A percentile compares a stretch with the other conserved stretches of the same genome.
Evolutionary conservation across 2,888 invertebrate genomes (phyloP).

Genomic region (Isoperla grammatica): DNA sequence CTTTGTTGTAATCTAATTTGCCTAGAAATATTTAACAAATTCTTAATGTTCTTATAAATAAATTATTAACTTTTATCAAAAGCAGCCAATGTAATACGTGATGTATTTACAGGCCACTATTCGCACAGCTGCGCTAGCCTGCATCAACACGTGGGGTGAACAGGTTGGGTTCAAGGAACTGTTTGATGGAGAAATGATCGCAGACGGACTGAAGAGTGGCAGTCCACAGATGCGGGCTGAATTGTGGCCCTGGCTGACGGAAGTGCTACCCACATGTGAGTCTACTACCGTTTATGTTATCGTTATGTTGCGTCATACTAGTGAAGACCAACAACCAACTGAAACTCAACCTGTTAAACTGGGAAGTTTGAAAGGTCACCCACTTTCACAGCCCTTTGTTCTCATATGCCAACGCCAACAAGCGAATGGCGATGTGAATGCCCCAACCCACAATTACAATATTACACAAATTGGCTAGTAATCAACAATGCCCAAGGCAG

Average conservation of each 20-base stretch:
- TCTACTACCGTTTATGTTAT: conserved; percentile 19
- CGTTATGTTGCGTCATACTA: not conserved
- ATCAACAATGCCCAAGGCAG: too few species aligned
- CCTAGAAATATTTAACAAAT: too few species aligned
- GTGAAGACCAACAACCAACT: not conserved
- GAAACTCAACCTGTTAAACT: not conserved
- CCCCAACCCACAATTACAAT: too few species aligned
- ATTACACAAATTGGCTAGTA: too few species aligned
- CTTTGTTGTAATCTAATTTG: too few species aligned
- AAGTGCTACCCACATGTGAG: conserved; percentile 67
- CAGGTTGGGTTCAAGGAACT: conserved; percentile 74
- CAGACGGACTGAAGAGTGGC: conserved; percentile 78
- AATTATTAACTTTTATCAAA: too few species aligned
- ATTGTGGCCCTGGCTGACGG: conserved; percentile 79
- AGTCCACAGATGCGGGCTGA: conserved; percentile 77
- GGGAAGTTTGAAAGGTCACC: too few species aligned
- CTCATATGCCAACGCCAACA: too few species aligned
- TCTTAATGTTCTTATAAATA: too few species aligned
- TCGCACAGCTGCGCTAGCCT: conserved; percentile 70
- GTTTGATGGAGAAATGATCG: conserved; percentile 84
- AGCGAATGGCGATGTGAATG: too few species aligned
- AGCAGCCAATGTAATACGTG: too few species aligned
- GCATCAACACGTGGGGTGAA: conserved; percentile 80
- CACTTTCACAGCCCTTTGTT: too few species aligned
- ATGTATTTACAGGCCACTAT: conserved; percentile 52